Evolutionary conservation across 2,797 vertebrate genomes (phyloP), one percentile per base, ranked within the genome.

Genomic region (Hypotaenidia philippensis): DNA sequence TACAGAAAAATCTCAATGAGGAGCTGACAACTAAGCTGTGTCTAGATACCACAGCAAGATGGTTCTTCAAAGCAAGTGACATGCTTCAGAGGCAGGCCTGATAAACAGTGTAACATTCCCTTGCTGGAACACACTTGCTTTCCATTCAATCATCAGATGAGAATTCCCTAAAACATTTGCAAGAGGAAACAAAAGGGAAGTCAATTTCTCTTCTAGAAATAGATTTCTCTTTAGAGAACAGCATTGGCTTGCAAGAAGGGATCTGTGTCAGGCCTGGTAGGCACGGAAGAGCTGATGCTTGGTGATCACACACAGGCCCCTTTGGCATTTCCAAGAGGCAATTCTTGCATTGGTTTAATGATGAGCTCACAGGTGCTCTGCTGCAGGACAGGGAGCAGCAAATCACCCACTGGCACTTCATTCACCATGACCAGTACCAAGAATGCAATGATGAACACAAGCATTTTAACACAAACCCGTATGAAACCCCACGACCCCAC

Each of bases 401-500:
- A 65, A 72, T 31, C 63, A 76, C 13, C 25, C 31, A 29, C n/a
- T 36, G 16, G 4, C 50, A 44, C 25, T 79, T 56, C 38, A n/a
- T 6, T 78, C 32, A 16, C 47, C 15, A 55, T 6, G 29, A 74
- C 4, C 8, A 80, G 8, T 10, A 81, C 7, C 29, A 84, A 45
- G 12, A 74, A 75, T 5, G 49, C 38, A 74, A 70, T 5, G 0
- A 82, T 7, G 12, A 94, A 80, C 0, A 0, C 1, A 17, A 40
- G 9, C 22, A 6, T 86, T 91, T 68, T 52, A 86, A 59, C 25
- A 74, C 20, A 56, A 70, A 78, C 12, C 32, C 3, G 0, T 34
- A 66, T 29, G 57, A 90, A 88, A 90, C 18, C 5, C 14, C 44
- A 47, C 1, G 4, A 66, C 27, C 26, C 26, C 26, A 52, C 19